These are phyloP conservation scores for Charanyca ferruginea DNA, from an alignment of 2,888 invertebrate genomes.

Conservation along the genomic window DNA sequence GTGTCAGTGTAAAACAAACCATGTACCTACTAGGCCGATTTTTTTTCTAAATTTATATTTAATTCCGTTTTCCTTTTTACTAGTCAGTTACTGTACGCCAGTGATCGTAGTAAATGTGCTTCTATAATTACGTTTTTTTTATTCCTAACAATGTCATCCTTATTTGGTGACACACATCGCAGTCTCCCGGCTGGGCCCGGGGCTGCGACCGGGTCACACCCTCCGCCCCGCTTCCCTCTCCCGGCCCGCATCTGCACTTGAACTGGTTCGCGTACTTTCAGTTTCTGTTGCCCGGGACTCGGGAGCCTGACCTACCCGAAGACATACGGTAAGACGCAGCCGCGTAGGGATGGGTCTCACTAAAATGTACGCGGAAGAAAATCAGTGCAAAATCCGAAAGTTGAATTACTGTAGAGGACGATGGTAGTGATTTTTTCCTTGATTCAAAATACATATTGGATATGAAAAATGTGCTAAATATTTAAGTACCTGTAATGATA, in stretches of 20 bases:
- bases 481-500: too few species aligned
- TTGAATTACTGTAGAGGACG: too few species aligned
- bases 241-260: conserved; percentile 78
- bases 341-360: conserved; percentile 20
- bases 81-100: too few species aligned
- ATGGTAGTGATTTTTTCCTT: too few species aligned
- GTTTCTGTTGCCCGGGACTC: conserved; percentile 80
- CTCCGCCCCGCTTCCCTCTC: conserved; percentile 46
- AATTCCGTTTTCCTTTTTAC: too few species aligned
- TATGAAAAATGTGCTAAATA: too few species aligned
- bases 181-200: conserved; percentile 58
- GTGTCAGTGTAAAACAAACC: too few species aligned
- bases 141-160: conserved; percentile 28
- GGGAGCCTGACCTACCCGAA: conserved; percentile 84
- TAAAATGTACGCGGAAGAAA: conserved; percentile 1
- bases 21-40: too few species aligned
- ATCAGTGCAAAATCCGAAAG: not conserved
- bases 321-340: conserved; percentile 53
- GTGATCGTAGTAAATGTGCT: not conserved
- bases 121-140: conserved; percentile 7
- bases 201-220: conserved; percentile 78
- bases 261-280: conserved; percentile 84
- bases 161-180: conserved; percentile 61
- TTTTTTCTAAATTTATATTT: too few species aligned
- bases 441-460: too few species aligned